Evolutionary conservation across 2,797 vertebrate genomes (phyloP).

Genomic region (Sebastes elongatus): DNA sequence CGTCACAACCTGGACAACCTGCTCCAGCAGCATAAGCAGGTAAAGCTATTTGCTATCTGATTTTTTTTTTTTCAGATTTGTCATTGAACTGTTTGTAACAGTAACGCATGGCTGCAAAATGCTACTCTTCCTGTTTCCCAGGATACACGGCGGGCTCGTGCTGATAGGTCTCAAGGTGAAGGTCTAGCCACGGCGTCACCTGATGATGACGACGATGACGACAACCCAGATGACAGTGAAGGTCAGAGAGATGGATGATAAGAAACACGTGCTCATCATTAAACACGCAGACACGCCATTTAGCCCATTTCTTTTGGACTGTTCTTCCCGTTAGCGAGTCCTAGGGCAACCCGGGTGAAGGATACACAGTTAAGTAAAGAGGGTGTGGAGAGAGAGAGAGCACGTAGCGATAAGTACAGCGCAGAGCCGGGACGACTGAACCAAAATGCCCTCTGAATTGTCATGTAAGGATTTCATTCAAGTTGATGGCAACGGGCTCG

Average conservation of each 20-base stretch:
- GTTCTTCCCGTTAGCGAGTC: slow-evolving; percentile 13
- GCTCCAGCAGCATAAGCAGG: slow-evolving; percentile 96
- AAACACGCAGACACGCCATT: background rate
- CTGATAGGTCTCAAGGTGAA: slow-evolving; percentile 93
- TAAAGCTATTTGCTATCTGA: slow-evolving; percentile 12
- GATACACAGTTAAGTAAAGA: background rate
- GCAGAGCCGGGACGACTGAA: background rate
- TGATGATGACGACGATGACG: slow-evolving; percentile 95
- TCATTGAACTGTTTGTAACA: slow-evolving; percentile 8
- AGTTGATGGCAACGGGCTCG: slow-evolving; percentile 28
- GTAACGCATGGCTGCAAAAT: background rate
- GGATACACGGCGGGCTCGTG: slow-evolving; percentile 90
- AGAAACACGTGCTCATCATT: slow-evolving; percentile 3
- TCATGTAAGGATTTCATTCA: slow-evolving; percentile 41
- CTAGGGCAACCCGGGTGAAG: background rate
- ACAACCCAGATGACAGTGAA: slow-evolving; percentile 97
- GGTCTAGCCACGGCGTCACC: slow-evolving; percentile 91
- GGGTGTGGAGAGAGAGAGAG: background rate
- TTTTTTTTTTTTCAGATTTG: slow-evolving; percentile 8
- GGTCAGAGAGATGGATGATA: slow-evolving; percentile 81
- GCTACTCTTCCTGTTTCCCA: slow-evolving; percentile 61
- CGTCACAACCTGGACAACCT: slow-evolving; percentile 97
- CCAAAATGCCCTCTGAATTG: slow-evolving; percentile 20
- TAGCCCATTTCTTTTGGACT: background rate
- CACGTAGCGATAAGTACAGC: background rate